Conservation (phyloP, 1,140 invertebrate genomes). For the Portunus trituberculatus region DNA sequence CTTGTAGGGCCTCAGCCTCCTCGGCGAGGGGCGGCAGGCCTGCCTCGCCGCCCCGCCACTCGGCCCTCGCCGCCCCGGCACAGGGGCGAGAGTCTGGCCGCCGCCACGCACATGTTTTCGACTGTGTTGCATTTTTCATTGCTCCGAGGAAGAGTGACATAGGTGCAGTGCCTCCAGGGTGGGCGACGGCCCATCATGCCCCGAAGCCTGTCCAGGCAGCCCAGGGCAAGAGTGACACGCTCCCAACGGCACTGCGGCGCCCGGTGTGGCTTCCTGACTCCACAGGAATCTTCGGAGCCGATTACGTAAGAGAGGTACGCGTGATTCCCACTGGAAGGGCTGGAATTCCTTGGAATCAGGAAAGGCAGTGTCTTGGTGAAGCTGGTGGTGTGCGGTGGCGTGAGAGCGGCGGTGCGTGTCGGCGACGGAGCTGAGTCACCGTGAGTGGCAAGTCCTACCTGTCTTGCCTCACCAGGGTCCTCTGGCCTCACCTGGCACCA, state of each 20-base stretch:
- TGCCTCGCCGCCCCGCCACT: not conserved
- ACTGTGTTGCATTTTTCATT: slow-evolving; percentile 48
- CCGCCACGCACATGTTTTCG: slow-evolving; percentile 35
- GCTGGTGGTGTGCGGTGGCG: slow-evolving; percentile 41
- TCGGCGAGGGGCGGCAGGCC: not conserved
- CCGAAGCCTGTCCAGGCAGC: too few species aligned
- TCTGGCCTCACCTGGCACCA: too few species aligned
- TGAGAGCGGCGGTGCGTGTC: not conserved
- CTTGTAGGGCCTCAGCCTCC: slow-evolving; percentile 64
- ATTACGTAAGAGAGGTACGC: slow-evolving; percentile 65
- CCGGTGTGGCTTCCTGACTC: slow-evolving; percentile 56
- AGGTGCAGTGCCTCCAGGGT: not conserved
- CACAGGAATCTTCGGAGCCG: slow-evolving; percentile 32
- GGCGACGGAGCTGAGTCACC: slow-evolving; percentile 21
- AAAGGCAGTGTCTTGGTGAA: slow-evolving; percentile 24
- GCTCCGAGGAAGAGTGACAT: slow-evolving; percentile 44
- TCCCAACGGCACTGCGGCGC: slow-evolving; percentile 1
- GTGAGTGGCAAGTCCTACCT: not conserved
- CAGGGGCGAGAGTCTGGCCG: slow-evolving; percentile 30
- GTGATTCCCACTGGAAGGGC: slow-evolving; percentile 62
- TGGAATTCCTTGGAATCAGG: slow-evolving; percentile 52
- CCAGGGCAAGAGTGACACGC: slow-evolving; percentile 32
- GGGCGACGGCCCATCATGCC: too few species aligned
- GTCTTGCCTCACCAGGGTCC: too few species aligned
- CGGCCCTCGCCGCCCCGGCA: not conserved